Conservation (phyloP, 2,797 vertebrate genomes). For the Anguilla pacifica region DNA sequence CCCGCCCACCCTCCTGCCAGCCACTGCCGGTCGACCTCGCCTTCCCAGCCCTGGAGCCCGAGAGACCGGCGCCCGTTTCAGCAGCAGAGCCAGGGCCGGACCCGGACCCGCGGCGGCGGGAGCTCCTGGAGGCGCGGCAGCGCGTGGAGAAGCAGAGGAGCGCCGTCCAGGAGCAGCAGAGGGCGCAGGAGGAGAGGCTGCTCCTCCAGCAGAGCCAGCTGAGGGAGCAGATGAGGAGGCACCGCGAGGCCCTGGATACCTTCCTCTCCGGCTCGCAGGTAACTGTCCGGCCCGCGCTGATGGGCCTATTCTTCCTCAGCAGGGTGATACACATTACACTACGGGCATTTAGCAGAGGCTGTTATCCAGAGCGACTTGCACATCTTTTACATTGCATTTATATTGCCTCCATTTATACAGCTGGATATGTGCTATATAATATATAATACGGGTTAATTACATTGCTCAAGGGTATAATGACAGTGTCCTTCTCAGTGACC, state of each 20-base stretch:
- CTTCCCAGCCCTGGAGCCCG: neutral
- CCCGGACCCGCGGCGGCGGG: conserved; percentile 59
- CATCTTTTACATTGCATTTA: too few species aligned
- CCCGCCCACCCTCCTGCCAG: conserved; percentile 31
- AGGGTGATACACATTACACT: neutral
- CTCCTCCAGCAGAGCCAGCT: conserved; percentile 53
- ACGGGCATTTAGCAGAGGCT: too few species aligned
- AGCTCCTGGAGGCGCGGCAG: conserved; percentile 63
- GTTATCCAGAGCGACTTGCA: too few species aligned
- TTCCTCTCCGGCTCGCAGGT: conserved; percentile 70
- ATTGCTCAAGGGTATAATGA: too few species aligned
- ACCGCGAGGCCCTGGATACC: conserved; percentile 70
- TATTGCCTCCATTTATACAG: too few species aligned
- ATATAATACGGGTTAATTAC: too few species aligned
- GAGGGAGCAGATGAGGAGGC: conserved; percentile 68
- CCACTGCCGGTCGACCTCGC: conserved; percentile 18
- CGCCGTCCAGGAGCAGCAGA: conserved; percentile 57
- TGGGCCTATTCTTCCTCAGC: conserved; percentile 22
- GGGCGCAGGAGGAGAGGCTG: conserved; percentile 58
- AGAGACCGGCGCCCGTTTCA: neutral
- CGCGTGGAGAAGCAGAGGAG: conserved; percentile 59
- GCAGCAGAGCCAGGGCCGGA: conserved; percentile 52
- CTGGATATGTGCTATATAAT: too few species aligned
- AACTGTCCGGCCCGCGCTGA: neutral
- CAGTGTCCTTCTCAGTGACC: too few species aligned